These are phyloP conservation scores for Pyrrhosoma nymphula DNA, from an alignment of 2,888 invertebrate species.

Conservation along the genomic window DNA sequence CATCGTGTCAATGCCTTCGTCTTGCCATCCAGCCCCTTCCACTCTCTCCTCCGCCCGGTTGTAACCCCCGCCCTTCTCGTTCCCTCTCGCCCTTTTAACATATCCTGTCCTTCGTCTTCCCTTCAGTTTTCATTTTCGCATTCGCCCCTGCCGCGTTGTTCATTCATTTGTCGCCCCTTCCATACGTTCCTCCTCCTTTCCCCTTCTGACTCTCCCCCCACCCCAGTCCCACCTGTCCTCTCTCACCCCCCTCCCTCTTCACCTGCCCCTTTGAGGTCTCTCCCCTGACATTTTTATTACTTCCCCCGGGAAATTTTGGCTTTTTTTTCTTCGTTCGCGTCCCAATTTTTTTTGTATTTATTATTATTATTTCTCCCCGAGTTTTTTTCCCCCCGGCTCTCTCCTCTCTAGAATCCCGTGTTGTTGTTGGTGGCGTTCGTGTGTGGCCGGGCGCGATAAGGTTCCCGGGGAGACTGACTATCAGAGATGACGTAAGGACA, in stretches of 20 bases:
- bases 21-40: neutral
- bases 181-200: neutral
- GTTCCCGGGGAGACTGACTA: constrained; percentile 64
- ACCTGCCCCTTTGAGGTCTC: neutral
- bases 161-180: no score
- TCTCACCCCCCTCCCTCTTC: neutral
- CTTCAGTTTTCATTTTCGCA: neutral
- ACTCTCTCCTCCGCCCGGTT: neutral
- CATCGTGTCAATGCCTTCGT: neutral
- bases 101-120: neutral
- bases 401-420: neutral
- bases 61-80: no score
- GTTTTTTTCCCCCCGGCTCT: neutral
- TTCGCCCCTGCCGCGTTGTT: neutral
- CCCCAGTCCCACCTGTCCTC: neutral
- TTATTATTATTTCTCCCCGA: neutral
- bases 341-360: constrained; percentile 31
- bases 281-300: constrained; percentile 63
- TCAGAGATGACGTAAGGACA: constrained; percentile 66
- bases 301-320: constrained; percentile 29
- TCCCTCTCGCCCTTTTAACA: neutral
- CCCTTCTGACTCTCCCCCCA: neutral
- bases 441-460: constrained; percentile 58
- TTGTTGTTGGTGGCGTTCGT: constrained; percentile 52
- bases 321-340: constrained; percentile 1